These are phyloP conservation scores for Dromas ardeola DNA, from an alignment of 2,113 vertebrate species.

Conservation along the genomic window DNA sequence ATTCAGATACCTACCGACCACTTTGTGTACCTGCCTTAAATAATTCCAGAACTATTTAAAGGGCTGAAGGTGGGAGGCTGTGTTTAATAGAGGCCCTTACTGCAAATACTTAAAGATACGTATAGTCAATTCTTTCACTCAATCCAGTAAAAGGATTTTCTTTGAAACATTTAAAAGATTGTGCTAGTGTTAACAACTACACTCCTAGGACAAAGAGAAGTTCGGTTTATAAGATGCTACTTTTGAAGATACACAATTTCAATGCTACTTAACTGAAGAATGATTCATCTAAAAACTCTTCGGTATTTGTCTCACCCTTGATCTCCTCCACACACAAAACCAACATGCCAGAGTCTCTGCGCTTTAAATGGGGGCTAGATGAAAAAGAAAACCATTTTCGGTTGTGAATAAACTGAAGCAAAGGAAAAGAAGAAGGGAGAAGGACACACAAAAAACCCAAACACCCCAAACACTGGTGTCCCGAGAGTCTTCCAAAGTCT, in stretches of 20 bases:
- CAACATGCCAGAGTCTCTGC: not conserved
- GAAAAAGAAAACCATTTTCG: not conserved
- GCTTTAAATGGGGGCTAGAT: not conserved
- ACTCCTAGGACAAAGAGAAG: not conserved
- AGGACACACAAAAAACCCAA: fast-evolving
- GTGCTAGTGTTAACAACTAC: not conserved
- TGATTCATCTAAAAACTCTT: not conserved
- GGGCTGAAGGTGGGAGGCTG: not conserved
- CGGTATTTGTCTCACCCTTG: not conserved
- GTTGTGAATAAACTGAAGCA: not conserved
- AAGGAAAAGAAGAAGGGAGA: not conserved
- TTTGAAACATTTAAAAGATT: not conserved
- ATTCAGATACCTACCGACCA: not conserved
- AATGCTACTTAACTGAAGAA: not conserved
- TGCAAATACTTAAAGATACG: not conserved
- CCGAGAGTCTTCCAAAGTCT: not conserved
- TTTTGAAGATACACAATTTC: not conserved
- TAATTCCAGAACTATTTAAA: not conserved
- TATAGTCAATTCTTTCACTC: not conserved
- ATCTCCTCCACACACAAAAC: not conserved
- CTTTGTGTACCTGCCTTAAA: not conserved
- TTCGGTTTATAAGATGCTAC: not conserved
- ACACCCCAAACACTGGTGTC: fast-evolving
- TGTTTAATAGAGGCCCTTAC: not conserved
- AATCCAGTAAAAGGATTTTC: not conserved